phyloP scores from a whole-genome alignment of 2,888 invertebrate genomes.

The Sesamia inferens region DNA sequence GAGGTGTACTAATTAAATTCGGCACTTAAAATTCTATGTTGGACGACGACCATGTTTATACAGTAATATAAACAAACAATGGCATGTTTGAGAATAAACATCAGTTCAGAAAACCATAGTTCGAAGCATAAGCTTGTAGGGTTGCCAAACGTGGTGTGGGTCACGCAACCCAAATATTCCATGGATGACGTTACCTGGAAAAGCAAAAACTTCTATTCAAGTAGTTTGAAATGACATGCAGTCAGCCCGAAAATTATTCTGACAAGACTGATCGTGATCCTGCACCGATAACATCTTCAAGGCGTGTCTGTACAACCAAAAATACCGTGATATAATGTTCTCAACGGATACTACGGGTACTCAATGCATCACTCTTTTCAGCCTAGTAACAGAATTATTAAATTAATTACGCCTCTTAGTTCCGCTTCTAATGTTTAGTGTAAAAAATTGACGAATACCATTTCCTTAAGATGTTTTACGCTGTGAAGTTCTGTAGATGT shows the following conservation, averaged over 20 bases:
- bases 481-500: not conserved
- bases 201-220: slow-evolving; percentile 40
- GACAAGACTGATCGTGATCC: slow-evolving; percentile 24
- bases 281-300: slow-evolving; percentile 43
- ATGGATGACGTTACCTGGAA: slow-evolving; percentile 30
- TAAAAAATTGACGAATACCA: slow-evolving; percentile 45
- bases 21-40: slow-evolving; percentile 61
- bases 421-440: slow-evolving; percentile 43
- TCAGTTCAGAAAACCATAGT: slow-evolving; percentile 61
- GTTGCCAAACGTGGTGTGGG: slow-evolving; percentile 46
- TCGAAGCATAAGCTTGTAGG: slow-evolving; percentile 46
- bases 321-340: slow-evolving; percentile 27
- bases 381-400: slow-evolving; percentile 42
- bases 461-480: slow-evolving; percentile 35
- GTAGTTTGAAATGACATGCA: slow-evolving; percentile 43
- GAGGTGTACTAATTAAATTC: slow-evolving; percentile 70
- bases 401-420: slow-evolving; percentile 55
- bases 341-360: not conserved
- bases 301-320: slow-evolving; percentile 14
- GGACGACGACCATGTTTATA: slow-evolving; percentile 41
- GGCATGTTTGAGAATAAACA: slow-evolving; percentile 62
- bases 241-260: slow-evolving; percentile 31
- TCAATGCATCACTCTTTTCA: slow-evolving; percentile 31
- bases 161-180: slow-evolving; percentile 39
- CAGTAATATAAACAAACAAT: slow-evolving; percentile 61